Evolutionary conservation across 2,113 vertebrate species (phyloP).

Genomic region (Synchiropus splendidus): DNA sequence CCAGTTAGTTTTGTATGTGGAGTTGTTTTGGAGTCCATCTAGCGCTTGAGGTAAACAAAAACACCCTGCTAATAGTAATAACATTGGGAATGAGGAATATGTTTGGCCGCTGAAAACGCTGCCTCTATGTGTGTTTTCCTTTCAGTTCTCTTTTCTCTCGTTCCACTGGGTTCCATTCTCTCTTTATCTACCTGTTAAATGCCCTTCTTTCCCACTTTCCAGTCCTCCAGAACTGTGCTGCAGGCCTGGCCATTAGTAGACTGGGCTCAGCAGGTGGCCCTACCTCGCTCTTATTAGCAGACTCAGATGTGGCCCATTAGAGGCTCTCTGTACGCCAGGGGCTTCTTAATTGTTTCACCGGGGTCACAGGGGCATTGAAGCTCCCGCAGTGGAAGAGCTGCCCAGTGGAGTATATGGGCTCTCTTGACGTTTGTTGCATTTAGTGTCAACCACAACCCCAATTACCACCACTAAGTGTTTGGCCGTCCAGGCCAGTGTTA

Average conservation of each 20-base stretch:
- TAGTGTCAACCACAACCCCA: conserved; percentile 28
- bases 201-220: conserved; percentile 3
- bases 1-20: conserved; percentile 51
- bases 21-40: conserved; percentile 27
- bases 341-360: conserved; percentile 56
- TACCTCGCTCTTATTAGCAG: conserved; percentile 55
- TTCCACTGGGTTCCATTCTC: conserved; percentile 4
- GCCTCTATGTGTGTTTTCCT: conserved; percentile 2
- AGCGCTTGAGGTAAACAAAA: conserved; percentile 55
- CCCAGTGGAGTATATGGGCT: no score
- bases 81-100: conserved; percentile 28
- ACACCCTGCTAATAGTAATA: conserved; percentile 34
- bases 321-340: conserved; percentile 33
- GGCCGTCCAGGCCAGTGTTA: no score
- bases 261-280: conserved; percentile 35
- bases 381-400: conserved; percentile 4
- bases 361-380: conserved; percentile 39
- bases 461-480: conserved; percentile 35
- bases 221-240: neutral
- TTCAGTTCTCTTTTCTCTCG: no score
- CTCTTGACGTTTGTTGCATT: conserved; percentile 15
- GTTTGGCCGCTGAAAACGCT: conserved; percentile 12
- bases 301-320: conserved; percentile 56
- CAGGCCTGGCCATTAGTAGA: conserved; percentile 31
- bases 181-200: conserved; percentile 3